Evolutionary conservation across 2,797 vertebrate genomes (phyloP).

Genomic region (Microhierax caerulescens): DNA sequence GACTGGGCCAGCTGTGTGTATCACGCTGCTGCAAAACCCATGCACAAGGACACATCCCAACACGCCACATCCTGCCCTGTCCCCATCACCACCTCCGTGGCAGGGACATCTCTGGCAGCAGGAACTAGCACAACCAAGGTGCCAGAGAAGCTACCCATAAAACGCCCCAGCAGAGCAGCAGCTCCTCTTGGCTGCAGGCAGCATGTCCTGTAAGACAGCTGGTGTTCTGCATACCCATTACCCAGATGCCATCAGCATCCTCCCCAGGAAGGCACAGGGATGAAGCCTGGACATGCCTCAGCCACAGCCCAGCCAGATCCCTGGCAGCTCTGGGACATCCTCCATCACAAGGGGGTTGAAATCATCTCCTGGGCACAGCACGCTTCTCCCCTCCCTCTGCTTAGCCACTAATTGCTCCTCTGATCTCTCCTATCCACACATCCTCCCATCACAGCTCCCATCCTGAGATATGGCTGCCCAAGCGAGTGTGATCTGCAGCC

Average conservation of each 20-base stretch:
- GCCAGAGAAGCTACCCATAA: not conserved
- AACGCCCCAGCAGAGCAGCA: not conserved
- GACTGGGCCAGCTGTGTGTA: not conserved
- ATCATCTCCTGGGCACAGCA: not conserved
- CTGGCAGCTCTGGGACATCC: not conserved
- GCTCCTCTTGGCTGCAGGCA: not conserved
- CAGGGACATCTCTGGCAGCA: not conserved
- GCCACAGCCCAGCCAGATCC: not conserved
- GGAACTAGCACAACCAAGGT: fast-evolving
- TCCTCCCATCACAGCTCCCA: not conserved
- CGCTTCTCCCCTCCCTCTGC: not conserved
- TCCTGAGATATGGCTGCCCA: fast-evolving
- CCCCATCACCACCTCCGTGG: not conserved
- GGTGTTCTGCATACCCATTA: not conserved
- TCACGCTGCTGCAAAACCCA: not conserved
- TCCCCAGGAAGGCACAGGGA: not conserved
- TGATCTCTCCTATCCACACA: not conserved
- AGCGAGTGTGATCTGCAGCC: not conserved
- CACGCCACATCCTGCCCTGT: not conserved
- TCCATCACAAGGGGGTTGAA: not conserved
- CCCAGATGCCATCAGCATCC: not conserved
- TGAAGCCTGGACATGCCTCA: not conserved
- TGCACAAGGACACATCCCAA: not conserved
- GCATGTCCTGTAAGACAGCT: not conserved
- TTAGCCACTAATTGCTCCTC: not conserved